phyloP scores from a whole-genome alignment of 2,113 vertebrate genomes.

The Sprattus sprattus region DNA sequence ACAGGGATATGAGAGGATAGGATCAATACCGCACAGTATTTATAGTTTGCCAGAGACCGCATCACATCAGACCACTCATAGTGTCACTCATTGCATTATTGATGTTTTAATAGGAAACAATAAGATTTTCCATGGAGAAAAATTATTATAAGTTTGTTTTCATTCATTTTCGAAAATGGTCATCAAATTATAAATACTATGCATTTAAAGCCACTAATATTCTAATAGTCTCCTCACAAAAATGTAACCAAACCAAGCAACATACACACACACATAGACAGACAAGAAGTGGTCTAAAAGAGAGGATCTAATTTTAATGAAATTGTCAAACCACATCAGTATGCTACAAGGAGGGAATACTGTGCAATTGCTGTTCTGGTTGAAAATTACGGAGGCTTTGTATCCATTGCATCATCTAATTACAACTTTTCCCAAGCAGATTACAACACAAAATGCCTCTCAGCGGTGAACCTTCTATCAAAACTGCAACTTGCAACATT shows the following conservation, averaged over 20 bases:
- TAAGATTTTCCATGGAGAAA: not conserved
- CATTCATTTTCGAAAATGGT: no score
- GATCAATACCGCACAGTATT: not conserved
- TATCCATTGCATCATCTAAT: slow-evolving; percentile 43
- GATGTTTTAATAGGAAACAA: no score
- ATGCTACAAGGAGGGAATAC: not conserved
- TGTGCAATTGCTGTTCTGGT: not conserved
- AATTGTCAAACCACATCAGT: not conserved
- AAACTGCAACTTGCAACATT: not conserved
- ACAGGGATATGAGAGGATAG: not conserved
- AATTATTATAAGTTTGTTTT: not conserved
- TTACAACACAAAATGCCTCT: slow-evolving; percentile 21
- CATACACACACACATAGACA: slow-evolving; percentile 14
- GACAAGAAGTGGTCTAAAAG: not conserved
- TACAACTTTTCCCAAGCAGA: slow-evolving; percentile 44
- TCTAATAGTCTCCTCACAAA: not conserved
- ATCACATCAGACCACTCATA: not conserved
- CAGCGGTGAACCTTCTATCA: not conserved
- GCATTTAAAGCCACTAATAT: not conserved
- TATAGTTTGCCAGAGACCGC: not conserved
- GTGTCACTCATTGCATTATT: not conserved
- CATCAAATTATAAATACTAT: not conserved
- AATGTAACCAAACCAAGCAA: not conserved
- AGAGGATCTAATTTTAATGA: not conserved
- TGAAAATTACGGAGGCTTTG: slow-evolving; percentile 16